Conservation (phyloP, 2,113 vertebrate genomes). For the Silurus meridionalis region DNA sequence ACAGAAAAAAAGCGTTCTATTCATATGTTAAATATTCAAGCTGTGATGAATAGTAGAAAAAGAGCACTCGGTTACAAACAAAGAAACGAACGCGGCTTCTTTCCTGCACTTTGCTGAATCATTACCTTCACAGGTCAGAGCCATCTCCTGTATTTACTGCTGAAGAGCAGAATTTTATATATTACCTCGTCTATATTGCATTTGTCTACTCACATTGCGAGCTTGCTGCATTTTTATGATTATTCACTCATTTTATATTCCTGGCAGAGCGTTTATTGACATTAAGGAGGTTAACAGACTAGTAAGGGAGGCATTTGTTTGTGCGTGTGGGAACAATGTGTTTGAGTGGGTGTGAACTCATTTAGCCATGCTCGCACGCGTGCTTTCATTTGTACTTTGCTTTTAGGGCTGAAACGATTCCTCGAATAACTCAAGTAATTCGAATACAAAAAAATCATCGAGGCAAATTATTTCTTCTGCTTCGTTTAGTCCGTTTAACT, state of each 20-base stretch:
- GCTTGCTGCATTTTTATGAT: constrained; percentile 13
- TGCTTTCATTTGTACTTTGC: not conserved
- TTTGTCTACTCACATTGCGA: constrained; percentile 24
- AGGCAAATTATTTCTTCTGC: no score
- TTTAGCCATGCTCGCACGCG: constrained; percentile 13
- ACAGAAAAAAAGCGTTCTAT: constrained; percentile 56
- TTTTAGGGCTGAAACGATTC: not conserved
- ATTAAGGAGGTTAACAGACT: constrained; percentile 1
- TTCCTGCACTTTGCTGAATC: constrained; percentile 52
- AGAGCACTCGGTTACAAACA: constrained; percentile 57
- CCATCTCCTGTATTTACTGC: constrained; percentile 58
- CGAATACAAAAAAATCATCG: no score
- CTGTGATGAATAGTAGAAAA: constrained; percentile 51
- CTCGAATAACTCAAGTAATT: no score
- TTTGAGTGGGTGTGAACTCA: constrained; percentile 30
- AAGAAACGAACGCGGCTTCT: constrained; percentile 59
- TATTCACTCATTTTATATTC: constrained; percentile 26
- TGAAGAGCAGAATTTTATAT: constrained; percentile 25
- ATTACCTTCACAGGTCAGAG: constrained; percentile 65
- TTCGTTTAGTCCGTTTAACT: no score
- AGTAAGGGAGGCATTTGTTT: constrained; percentile 37
- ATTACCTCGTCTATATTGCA: constrained; percentile 21
- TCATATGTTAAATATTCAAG: constrained; percentile 63
- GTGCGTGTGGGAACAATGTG: constrained; percentile 18
- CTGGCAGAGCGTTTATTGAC: constrained; percentile 16